phyloP scores from a whole-genome alignment of 1,140 invertebrate genomes.

The Aculops lycopersici region DNA sequence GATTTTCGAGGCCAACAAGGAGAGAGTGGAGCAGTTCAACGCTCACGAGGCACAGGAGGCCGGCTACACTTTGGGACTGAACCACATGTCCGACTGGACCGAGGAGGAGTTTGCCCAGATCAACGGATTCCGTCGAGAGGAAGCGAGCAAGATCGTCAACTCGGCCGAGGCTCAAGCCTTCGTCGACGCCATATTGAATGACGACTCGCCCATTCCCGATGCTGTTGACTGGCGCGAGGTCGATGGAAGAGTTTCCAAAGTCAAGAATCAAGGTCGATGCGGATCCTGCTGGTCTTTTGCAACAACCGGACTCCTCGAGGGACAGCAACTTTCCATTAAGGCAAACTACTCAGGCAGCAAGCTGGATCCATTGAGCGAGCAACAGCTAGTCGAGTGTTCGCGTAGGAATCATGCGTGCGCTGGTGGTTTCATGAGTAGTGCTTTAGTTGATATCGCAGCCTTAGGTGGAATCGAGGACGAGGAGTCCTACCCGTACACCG shows the following conservation, averaged over 20 bases:
- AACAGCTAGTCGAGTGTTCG: conserved; percentile 7
- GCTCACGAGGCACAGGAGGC: too few species aligned
- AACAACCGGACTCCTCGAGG: conserved; percentile 4
- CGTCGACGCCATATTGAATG: too few species aligned
- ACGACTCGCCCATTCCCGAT: conserved; percentile 27
- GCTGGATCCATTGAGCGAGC: conserved; percentile 18
- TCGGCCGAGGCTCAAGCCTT: too few species aligned
- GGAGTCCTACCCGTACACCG: conserved; percentile 56
- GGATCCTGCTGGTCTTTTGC: conserved; percentile 15
- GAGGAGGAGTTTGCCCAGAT: too few species aligned
- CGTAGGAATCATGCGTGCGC: conserved; percentile 34
- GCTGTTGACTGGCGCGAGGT: conserved; percentile 47
- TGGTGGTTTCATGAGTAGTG: conserved; percentile 6
- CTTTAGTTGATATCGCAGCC: conserved; percentile 49
- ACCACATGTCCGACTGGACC: conserved; percentile 5
- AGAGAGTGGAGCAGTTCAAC: conserved; percentile 2
- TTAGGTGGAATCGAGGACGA: conserved; percentile 74
- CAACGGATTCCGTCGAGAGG: too few species aligned
- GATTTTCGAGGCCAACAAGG: too few species aligned
- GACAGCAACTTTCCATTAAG: conserved; percentile 21
- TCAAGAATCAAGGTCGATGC: conserved; percentile 48
- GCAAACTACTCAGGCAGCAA: conserved; percentile 19
- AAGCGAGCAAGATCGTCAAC: too few species aligned
- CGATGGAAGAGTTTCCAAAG: conserved; percentile 46
- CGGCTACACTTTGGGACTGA: background rate